These are phyloP conservation scores for Brachyptera risi DNA, from an alignment of 2,888 invertebrate genomes.

Conservation along the genomic window DNA sequence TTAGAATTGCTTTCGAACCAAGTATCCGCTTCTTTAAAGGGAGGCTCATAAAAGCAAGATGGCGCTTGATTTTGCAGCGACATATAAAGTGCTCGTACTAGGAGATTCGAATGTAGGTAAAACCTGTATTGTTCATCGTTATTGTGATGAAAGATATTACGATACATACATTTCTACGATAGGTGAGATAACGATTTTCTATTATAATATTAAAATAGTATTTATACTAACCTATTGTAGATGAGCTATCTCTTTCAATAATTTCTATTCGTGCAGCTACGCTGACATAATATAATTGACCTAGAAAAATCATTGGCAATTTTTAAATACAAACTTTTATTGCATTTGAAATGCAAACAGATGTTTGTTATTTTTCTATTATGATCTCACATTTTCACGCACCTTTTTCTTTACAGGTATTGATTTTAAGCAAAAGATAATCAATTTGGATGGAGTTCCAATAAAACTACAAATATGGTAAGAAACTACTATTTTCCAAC, in stretches of 20 bases:
- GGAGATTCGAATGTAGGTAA: slow-evolving; percentile 89
- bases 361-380: no score
- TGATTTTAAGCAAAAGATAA: slow-evolving; percentile 86
- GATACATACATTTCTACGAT: slow-evolving; percentile 89
- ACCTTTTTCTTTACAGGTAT: slow-evolving; percentile 63
- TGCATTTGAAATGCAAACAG: no score
- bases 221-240: no score
- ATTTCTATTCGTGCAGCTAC: no score
- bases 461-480: slow-evolving; percentile 73
- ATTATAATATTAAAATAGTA: no score
- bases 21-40: neutral
- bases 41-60: slow-evolving; percentile 47
- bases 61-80: slow-evolving; percentile 82
- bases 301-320: no score
- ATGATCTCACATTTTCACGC: no score
- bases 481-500: slow-evolving; percentile 38
- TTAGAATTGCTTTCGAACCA: neutral
- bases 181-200: slow-evolving; percentile 63
- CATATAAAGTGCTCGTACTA: slow-evolving; percentile 80
- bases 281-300: no score
- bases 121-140: slow-evolving; percentile 85
- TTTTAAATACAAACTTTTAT: no score
- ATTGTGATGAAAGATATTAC: slow-evolving; percentile 85
- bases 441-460: slow-evolving; percentile 79
- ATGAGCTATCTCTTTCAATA: no score